A percentile compares a stretch with the other conserved stretches of the same genome.
These are phyloP conservation scores for Nemapogon koenigi DNA, from an alignment of 2,888 invertebrate species.

Conservation along the genomic window DNA sequence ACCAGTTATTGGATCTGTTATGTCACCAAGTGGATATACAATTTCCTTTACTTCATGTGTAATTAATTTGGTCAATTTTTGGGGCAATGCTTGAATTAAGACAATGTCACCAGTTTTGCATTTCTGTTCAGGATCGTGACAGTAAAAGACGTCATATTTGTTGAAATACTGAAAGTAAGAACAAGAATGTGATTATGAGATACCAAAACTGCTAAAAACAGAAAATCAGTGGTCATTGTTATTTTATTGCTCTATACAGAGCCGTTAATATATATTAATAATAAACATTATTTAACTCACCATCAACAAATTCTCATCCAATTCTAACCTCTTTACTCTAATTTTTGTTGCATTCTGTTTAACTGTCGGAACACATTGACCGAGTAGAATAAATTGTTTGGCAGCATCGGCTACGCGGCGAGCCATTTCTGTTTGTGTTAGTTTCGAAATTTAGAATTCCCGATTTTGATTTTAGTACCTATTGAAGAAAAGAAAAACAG, in stretches of 20 bases:
- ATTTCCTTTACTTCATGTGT: slow-evolving; percentile 82
- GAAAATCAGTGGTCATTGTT: no score
- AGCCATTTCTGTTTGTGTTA: slow-evolving; percentile 36
- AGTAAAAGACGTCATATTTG: slow-evolving; percentile 75
- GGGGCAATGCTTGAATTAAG: slow-evolving; percentile 74
- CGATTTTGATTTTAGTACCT: no score
- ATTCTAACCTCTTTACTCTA: slow-evolving; percentile 73
- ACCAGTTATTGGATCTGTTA: slow-evolving; percentile 85
- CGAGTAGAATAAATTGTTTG: slow-evolving; percentile 68
- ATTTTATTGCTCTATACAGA: no score
- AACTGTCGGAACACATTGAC: slow-evolving; percentile 79
- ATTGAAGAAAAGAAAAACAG: background rate
- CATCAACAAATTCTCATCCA: slow-evolving; percentile 80
- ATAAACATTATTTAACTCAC: slow-evolving; percentile 66
- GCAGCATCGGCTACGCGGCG: slow-evolving; percentile 46
- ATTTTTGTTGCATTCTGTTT: slow-evolving; percentile 83
- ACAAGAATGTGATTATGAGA: no score
- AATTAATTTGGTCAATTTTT: slow-evolving; percentile 76
- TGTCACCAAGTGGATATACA: slow-evolving; percentile 81
- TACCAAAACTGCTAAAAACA: no score
- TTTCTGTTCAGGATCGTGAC: slow-evolving; percentile 76
- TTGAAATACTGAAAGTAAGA: slow-evolving; percentile 76
- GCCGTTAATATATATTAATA: no score
- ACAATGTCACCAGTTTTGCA: slow-evolving; percentile 87
- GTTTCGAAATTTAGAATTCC: no score